A percentile compares a stretch with the other conserved stretches of the same genome.
Evolutionary conservation across 2,888 invertebrate genomes (phyloP).

Genomic region (Drosophila longiperda): DNA sequence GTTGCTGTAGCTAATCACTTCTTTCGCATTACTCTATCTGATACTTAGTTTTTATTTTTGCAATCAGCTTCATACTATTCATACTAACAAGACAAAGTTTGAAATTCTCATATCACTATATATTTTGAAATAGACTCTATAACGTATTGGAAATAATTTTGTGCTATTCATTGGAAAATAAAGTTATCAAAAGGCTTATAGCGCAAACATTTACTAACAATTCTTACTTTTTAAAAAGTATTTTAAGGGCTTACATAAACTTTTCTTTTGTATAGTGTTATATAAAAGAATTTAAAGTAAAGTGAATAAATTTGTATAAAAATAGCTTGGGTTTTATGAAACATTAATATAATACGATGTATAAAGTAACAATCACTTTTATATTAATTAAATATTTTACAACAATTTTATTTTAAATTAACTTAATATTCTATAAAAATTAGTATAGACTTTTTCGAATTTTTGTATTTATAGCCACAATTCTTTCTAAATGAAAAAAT

Average conservation of each 20-base stretch:
- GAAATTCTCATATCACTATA: not conserved
- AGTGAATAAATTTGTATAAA: not conserved
- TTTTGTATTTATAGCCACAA: too few species aligned
- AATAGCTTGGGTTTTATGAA: not conserved
- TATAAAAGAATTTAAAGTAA: too few species aligned
- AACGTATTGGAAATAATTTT: not conserved
- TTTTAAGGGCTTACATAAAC: not conserved
- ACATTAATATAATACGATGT: not conserved
- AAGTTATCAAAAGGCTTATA: not conserved
- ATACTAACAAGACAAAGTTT: not conserved
- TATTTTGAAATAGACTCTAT: not conserved
- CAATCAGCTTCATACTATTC: not conserved
- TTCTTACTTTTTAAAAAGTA: not conserved
- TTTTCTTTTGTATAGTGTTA: too few species aligned
- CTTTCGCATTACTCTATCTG: not conserved
- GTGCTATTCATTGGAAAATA: not conserved
- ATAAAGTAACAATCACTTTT: not conserved
- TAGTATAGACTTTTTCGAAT: not conserved
- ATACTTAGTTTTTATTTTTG: not conserved
- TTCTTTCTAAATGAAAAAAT: not conserved
- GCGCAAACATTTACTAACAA: not conserved
- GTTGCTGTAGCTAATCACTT: not conserved
- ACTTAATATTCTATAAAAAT: not conserved
- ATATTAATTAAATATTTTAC: not conserved
- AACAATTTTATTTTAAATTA: too few species aligned